Conservation (phyloP, 2,797 vertebrate species). For the Perodicticus potto region DNA sequence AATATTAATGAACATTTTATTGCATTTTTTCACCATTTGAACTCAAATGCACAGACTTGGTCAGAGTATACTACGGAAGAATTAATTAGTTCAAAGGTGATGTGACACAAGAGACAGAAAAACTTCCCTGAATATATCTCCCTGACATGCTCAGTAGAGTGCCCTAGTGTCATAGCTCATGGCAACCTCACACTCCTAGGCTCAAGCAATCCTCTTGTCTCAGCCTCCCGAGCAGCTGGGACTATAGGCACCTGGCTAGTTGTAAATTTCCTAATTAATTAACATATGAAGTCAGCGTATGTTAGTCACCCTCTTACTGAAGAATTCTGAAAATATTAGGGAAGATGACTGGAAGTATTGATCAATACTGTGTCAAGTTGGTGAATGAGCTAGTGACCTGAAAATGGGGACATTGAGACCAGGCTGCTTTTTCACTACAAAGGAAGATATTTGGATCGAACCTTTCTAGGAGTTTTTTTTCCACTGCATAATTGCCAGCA, state of each 20-base stretch:
- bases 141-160: too few relatives aligned
- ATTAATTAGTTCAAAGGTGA: background rate
- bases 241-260: too few relatives aligned
- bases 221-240: too few relatives aligned
- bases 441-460: background rate
- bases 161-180: too few relatives aligned
- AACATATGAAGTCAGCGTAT: background rate
- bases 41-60: background rate
- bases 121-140: background rate
- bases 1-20: background rate
- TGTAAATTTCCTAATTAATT: background rate
- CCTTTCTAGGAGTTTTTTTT: background rate
- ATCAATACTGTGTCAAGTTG: background rate
- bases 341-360: background rate
- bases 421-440: background rate
- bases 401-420: background rate
- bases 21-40: conserved; percentile 3
- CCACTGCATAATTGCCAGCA: background rate
- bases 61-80: background rate
- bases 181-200: too few relatives aligned
- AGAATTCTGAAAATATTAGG: background rate
- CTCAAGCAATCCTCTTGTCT: too few relatives aligned
- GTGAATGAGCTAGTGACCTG: background rate
- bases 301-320: background rate
- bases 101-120: background rate